Evolutionary conservation across 1,140 invertebrate genomes (phyloP), one percentile per base, ranked within the genome.

Genomic region (Hyles vespertilio): DNA sequence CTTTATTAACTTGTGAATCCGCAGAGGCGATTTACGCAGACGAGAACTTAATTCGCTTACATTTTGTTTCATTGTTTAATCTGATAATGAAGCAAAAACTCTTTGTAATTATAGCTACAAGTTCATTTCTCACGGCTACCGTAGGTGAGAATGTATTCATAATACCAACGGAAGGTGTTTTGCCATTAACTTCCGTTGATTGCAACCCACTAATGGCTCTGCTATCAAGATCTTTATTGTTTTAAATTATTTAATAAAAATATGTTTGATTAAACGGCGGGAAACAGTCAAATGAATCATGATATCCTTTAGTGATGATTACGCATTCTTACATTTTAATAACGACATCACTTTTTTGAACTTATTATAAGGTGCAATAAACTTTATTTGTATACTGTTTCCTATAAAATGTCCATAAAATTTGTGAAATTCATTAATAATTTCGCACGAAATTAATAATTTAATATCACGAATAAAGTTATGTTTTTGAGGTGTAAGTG

Each of bases 111-210:
- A 52, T 11, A 22, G 22, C 22, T 56, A 52, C 48, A 52, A 11
- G 54, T 43, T 52, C 51, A 61, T 57, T 83, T 84, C 81, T 67
- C 79, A 86, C 78, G 77, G 64, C 46, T 61, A 56, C 61, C 59
- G 63, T 59, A 65, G 70, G 22, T 78, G 76, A 74, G 76, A 81
- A 79, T 58, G 71, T 71, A 74, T 69, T 70, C 68, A 66, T 77
- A 73, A 79, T 77, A 67, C 56, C 67, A 61, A 51, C 60, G 48
- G 33, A 56, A 54, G 63, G 70, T 70, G 12, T 34, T 58, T 67
- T 70, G 77, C 78, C 74, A 78, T 76, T 80, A 76, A 70, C 74
- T 77, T 79, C 77, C 72, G 78, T 78, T 75, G 67, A 68, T 74
- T 72, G 65, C 66, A 61, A 65, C 61, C 61, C 22, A 22, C 66